Evolutionary conservation across 2,113 vertebrate species (phyloP), one percentile per base, ranked within the genome.

Genomic region (Sorex fumeus): DNA sequence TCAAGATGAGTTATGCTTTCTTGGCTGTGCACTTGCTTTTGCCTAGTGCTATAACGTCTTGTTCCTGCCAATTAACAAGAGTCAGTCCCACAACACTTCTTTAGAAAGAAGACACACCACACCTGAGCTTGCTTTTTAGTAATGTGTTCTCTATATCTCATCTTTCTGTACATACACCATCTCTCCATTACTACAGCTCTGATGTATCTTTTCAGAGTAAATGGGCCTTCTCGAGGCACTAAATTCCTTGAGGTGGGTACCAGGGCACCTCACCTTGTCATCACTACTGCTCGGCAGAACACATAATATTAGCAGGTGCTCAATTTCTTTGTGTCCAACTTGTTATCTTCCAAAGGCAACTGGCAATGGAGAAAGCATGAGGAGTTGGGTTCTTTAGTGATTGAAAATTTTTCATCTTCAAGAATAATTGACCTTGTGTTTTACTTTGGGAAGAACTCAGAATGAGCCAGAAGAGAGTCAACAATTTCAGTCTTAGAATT

Each of bases 361-460:
- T 40, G 40, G 67, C 72, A 84, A 84, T 23, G n/a, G 45, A 78
- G 69, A 84, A 87, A n/a, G 6, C 69, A 88, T 34, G 16, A 43
- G 72, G 4, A 28, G 21, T 6, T 81, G 32, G 4, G 16, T 47
- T 91, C 27, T 89, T 82, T 32, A 30, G 53, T 64, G 45, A 80
- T 23, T 60, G 40, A 74, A 75, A 43, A 70, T 28, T 0, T 77
- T 84, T 64, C 27, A 79, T 69, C 57, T 18, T 21, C 83, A 67
- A 83, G 34, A 60, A 78, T 3, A 64, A 62, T 23, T 62, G 57
- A 28, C 10, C 9, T n/a, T 69, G 8, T 70, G 21, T 11, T 83
- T 1, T 36, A 43, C 36, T 69, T 66, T 90, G 64, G 36, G 30
- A 85, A 90, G 25, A 79, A 30, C 27, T 50, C 45, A 57, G 84